Evolutionary conservation across 2,797 vertebrate genomes (phyloP).

Genomic region (Oophaga sylvatica): DNA sequence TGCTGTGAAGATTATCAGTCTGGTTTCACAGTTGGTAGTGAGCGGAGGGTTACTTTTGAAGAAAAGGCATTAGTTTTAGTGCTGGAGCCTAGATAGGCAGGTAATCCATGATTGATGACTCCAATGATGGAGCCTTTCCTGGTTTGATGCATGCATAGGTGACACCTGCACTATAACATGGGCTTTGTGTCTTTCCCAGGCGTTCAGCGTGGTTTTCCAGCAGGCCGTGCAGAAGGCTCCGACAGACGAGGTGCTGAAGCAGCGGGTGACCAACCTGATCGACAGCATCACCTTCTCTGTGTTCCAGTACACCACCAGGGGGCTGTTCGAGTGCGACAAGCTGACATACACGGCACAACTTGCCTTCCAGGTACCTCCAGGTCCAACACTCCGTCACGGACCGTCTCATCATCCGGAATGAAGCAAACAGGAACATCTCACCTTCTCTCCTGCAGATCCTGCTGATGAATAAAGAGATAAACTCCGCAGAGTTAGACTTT

Average conservation of each 20-base stretch:
- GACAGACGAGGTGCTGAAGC: constrained; percentile 76
- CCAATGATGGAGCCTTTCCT: too few species aligned
- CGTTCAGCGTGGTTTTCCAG: constrained; percentile 89
- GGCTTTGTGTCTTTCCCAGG: constrained; percentile 74
- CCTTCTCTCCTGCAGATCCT: constrained; percentile 77
- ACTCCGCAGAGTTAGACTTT: constrained; percentile 85
- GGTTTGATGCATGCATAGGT: too few species aligned
- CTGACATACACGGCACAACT: constrained; percentile 82
- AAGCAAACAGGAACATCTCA: background rate
- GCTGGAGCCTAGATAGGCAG: too few species aligned
- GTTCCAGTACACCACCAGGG: constrained; percentile 90
- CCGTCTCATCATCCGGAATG: background rate
- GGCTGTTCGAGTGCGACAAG: constrained; percentile 93
- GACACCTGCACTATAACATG: background rate
- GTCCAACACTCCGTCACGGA: background rate
- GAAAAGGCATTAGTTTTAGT: too few species aligned
- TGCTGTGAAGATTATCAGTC: too few species aligned
- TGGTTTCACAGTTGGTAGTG: too few species aligned
- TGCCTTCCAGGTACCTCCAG: constrained; percentile 79
- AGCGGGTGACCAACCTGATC: constrained; percentile 82
- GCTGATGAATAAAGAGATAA: constrained; percentile 87
- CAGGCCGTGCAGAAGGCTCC: constrained; percentile 85
- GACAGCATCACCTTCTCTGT: constrained; percentile 91
- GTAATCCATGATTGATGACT: too few species aligned
- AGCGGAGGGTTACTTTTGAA: too few species aligned